Percentiles rank a stretch among this genome's conserved stretches.
Evolutionary conservation across 2,888 invertebrate genomes (phyloP).

Genomic region (Automeris io): DNA sequence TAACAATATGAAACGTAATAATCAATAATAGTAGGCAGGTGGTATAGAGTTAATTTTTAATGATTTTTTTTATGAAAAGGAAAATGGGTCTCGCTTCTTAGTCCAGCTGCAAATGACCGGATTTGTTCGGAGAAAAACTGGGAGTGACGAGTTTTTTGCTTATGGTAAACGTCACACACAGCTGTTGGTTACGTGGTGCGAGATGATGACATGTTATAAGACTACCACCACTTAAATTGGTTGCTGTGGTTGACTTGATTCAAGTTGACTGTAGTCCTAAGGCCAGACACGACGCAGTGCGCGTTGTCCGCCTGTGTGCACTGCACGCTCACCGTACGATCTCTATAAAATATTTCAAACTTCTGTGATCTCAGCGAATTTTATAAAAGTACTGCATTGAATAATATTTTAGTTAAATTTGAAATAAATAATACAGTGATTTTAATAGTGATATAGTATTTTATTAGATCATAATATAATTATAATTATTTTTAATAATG

Average conservation of each 20-base stretch:
- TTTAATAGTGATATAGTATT: conserved; percentile 5
- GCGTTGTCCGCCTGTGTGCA: conserved; percentile 2
- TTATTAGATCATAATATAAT: neutral
- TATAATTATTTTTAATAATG: conserved; percentile 4
- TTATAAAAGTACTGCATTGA: neutral
- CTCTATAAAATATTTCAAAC: neutral
- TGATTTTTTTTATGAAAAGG: no score
- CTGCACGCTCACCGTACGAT: neutral
- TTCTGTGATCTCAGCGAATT: neutral
- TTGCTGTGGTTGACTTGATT: neutral
- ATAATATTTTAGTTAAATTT: neutral
- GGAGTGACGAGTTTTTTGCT: no score
- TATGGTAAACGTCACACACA: no score
- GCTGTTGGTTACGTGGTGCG: no score
- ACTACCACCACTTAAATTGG: neutral
- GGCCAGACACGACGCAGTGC: conserved; percentile 2
- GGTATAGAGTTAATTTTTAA: no score
- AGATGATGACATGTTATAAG: conserved; percentile 1
- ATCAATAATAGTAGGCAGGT: no score
- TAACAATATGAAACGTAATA: no score
- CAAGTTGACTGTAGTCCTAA: neutral
- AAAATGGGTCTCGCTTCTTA: no score
- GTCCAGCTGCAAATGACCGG: no score
- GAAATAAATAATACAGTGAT: conserved; percentile 3
- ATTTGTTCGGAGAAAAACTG: no score